These are phyloP conservation scores for Neosilurus hyrtlii DNA, from an alignment of 2,797 vertebrate species.

Conservation along the genomic window DNA sequence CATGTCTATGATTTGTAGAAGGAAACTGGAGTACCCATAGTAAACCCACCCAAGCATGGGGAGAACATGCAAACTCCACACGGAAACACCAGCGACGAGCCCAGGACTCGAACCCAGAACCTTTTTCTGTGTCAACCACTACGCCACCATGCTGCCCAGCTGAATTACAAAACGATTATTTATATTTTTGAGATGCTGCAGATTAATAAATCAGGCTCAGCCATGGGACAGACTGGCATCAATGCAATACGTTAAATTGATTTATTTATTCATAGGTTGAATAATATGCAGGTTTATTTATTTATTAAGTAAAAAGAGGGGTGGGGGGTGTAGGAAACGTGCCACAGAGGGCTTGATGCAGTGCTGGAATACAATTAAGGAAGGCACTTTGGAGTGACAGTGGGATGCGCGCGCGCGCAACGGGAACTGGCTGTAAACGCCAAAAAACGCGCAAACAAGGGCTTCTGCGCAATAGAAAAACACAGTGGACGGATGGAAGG, in stretches of 20 bases:
- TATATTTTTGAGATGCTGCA: no score
- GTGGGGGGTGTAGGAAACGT: constrained; percentile 15
- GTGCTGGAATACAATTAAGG: constrained; percentile 50
- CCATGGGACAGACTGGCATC: not conserved
- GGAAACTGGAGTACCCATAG: no score
- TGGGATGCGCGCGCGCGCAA: constrained; percentile 23
- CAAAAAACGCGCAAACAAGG: constrained; percentile 2
- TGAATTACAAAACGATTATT: no score
- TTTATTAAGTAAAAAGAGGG: not conserved
- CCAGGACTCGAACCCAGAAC: no score
- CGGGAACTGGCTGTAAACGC: not conserved
- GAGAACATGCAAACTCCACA: no score
- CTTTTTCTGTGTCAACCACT: no score
- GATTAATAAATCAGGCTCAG: not conserved
- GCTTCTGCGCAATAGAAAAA: not conserved
- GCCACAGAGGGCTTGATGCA: constrained; percentile 38
- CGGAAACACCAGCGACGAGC: no score
- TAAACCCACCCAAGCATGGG: no score
- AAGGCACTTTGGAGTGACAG: constrained; percentile 53
- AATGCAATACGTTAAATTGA: not conserved
- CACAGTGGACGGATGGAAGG: constrained; percentile 23
- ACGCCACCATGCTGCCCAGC: no score
- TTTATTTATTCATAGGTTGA: no score
- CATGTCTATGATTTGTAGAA: no score
- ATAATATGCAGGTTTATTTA: not conserved